Percentiles rank a stretch among this genome's conserved stretches.
Evolutionary conservation across 2,888 invertebrate genomes (phyloP).

Genomic region (Meiosimyza decipiens): DNA sequence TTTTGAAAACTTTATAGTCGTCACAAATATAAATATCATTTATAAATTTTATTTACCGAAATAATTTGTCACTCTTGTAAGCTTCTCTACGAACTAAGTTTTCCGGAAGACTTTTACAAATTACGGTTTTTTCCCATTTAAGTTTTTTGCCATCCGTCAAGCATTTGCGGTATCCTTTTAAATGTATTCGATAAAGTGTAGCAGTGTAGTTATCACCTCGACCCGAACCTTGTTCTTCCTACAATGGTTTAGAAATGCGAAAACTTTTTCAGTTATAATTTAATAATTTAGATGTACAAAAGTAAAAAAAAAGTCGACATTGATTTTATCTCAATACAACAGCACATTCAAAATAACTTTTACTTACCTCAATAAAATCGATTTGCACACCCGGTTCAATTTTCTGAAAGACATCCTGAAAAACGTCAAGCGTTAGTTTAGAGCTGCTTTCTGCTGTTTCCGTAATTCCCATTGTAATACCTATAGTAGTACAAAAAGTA

Average conservation of each 20-base stretch:
- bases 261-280: neutral
- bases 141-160: constrained; percentile 60
- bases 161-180: constrained; percentile 68
- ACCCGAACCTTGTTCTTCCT: constrained; percentile 78
- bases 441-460: constrained; percentile 47
- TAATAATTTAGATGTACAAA: constrained; percentile 3
- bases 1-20: too few species aligned
- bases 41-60: constrained; percentile 65
- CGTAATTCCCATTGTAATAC: constrained; percentile 55
- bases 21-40: neutral
- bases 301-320: neutral
- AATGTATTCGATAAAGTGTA: constrained; percentile 75
- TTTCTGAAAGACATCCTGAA: constrained; percentile 70
- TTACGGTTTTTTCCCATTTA: constrained; percentile 75
- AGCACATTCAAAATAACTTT: too few species aligned
- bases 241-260: constrained; percentile 5
- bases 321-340: neutral
- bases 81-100: constrained; percentile 74
- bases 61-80: constrained; percentile 77
- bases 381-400: constrained; percentile 71
- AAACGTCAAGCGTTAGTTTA: constrained; percentile 69
- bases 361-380: constrained; percentile 69
- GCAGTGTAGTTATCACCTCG: constrained; percentile 82
- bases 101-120: constrained; percentile 78
- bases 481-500: too few species aligned